Percentiles rank a stretch among this genome's conserved stretches.
Evolutionary conservation across 2,888 invertebrate species (phyloP).

Genomic region (Ophioninae sp.): DNA sequence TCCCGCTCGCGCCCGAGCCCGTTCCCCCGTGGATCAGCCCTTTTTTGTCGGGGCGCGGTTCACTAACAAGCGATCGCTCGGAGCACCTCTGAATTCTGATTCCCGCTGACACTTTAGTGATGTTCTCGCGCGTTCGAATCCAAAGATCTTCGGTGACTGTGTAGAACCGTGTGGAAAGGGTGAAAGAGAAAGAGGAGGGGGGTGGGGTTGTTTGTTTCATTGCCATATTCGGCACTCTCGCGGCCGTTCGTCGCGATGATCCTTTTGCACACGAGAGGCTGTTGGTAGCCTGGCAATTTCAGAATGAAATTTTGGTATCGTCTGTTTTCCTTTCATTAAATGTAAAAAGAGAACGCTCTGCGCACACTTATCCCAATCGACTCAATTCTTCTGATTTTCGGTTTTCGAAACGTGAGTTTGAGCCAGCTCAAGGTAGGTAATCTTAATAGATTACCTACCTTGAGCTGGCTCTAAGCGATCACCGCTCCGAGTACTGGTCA

Average conservation of each 20-base stretch:
- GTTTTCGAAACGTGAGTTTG: no score
- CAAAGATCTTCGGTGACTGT: slow-evolving; percentile 65
- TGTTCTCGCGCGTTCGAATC: slow-evolving; percentile 70
- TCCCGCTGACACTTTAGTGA: slow-evolving; percentile 81
- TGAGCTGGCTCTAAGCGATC: no score
- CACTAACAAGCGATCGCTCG: slow-evolving; percentile 78
- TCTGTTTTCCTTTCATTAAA: no score
- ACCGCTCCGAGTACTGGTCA: no score
- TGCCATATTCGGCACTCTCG: slow-evolving; percentile 56
- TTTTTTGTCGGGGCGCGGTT: slow-evolving; percentile 75
- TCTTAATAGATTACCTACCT: no score
- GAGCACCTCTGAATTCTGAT: slow-evolving; percentile 80
- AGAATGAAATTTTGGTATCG: neutral
- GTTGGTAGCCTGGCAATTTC: neutral
- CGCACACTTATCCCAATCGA: no score
- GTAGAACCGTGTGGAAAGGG: slow-evolving; percentile 32
- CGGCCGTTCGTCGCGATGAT: slow-evolving; percentile 8
- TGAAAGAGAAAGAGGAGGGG: no score
- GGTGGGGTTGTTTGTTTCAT: neutral
- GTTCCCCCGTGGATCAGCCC: slow-evolving; percentile 67
- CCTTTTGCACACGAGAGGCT: slow-evolving; percentile 3
- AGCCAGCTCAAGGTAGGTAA: no score
- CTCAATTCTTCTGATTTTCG: no score
- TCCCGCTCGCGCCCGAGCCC: slow-evolving; percentile 62
- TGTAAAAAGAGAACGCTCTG: neutral